phyloP scores from a whole-genome alignment of 2,888 invertebrate genomes.

The Nasonovia ribisnigri region DNA sequence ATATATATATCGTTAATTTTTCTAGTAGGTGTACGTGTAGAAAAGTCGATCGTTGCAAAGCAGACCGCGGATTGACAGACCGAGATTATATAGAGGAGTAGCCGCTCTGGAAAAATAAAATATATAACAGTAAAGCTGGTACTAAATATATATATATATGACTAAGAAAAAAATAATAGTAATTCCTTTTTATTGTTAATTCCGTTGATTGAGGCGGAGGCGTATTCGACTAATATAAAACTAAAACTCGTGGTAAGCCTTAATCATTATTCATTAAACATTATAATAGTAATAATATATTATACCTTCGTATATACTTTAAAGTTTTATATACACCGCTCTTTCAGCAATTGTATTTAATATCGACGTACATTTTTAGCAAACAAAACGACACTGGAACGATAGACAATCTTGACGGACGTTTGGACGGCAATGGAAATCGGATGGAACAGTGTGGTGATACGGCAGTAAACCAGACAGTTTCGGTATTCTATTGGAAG shows the following conservation, averaged over 20 bases:
- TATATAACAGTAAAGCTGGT: constrained; percentile 14
- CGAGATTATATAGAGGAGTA: constrained; percentile 42
- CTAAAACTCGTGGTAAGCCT: not conserved
- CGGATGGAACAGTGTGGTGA: not conserved
- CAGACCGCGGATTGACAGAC: constrained; percentile 44
- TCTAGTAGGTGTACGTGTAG: not conserved
- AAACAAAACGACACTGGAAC: not conserved
- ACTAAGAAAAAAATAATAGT: not conserved
- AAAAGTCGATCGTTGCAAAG: constrained; percentile 40
- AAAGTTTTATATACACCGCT: not conserved
- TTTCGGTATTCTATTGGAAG: not conserved
- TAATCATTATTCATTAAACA: not conserved
- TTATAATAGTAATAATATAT: not conserved
- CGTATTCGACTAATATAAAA: not conserved
- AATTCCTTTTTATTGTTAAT: constrained; percentile 14
- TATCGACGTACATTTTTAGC: not conserved
- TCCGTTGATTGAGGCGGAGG: not conserved
- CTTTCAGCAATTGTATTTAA: not conserved
- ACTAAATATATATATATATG: not conserved
- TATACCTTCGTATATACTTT: not conserved
- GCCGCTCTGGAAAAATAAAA: not conserved
- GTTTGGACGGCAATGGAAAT: not conserved
- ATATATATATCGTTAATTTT: constrained; percentile 41
- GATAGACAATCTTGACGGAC: not conserved
- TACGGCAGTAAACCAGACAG: not conserved